These are phyloP conservation scores for Acholoe squamosa DNA, from an alignment of 2,888 invertebrate species.

Conservation along the genomic window DNA sequence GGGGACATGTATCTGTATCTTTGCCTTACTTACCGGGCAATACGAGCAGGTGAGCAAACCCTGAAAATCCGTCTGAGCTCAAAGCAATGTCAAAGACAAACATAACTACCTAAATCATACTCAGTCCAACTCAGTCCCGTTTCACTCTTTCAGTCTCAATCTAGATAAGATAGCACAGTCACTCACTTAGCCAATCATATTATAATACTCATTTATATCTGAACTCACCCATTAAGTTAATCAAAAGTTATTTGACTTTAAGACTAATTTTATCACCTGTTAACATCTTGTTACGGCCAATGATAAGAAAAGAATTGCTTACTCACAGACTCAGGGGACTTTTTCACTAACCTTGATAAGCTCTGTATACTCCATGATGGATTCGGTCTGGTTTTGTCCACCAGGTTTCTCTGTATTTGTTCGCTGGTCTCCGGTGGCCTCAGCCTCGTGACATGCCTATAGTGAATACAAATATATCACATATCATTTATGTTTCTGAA, in stretches of 20 bases:
- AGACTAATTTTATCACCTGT: too few species aligned
- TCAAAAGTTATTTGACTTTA: too few species aligned
- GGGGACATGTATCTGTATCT: too few species aligned
- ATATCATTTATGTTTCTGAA: background rate
- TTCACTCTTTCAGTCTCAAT: background rate
- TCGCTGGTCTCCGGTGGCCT: background rate
- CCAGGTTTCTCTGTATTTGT: background rate
- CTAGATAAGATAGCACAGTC: background rate
- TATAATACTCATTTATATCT: too few species aligned
- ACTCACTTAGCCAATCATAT: too few species aligned
- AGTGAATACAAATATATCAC: background rate
- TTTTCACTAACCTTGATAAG: constrained; percentile 4
- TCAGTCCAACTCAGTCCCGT: background rate
- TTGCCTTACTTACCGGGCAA: too few species aligned
- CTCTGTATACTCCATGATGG: constrained; percentile 56
- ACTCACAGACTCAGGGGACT: background rate
- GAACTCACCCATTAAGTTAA: too few species aligned
- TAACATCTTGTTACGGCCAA: too few species aligned
- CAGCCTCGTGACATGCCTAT: constrained; percentile 4
- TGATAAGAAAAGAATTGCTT: background rate
- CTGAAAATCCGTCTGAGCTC: background rate
- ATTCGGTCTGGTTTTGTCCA: background rate
- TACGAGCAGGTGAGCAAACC: too few species aligned
- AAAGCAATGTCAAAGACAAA: background rate
- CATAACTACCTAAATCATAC: background rate